A percentile compares a stretch with the other conserved stretches of the same genome.
Conservation (phyloP, 92 coral and sea anemone genomes). For the Diadumene lineata region DNA sequence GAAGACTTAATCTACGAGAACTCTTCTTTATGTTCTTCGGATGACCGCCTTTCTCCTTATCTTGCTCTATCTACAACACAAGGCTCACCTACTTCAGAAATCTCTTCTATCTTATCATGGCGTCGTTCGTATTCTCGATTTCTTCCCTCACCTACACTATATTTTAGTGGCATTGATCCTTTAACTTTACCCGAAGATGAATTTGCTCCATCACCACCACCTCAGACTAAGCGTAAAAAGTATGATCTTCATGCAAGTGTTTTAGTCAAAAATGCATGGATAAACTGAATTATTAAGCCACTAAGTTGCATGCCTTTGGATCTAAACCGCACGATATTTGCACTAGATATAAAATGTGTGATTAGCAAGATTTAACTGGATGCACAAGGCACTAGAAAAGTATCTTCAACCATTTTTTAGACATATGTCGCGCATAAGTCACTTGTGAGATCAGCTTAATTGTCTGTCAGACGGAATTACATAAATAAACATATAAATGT, state of each 20-base stretch:
- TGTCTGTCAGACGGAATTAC: no score
- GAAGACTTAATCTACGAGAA: slow-evolving; percentile 3
- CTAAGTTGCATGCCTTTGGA: neutral
- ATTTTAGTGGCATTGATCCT: slow-evolving; percentile 30
- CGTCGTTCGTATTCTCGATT: slow-evolving; percentile 33
- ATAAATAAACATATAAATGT: no score
- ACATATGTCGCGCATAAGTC: no score
- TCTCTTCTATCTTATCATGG: slow-evolving; percentile 22
- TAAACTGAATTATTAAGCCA: no score
- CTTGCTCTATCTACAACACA: slow-evolving; percentile 13
- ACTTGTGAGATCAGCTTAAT: no score
- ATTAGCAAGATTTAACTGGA: neutral
- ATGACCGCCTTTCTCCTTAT: slow-evolving; percentile 18
- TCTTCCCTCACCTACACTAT: slow-evolving; percentile 39
- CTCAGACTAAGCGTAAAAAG: slow-evolving; percentile 3
- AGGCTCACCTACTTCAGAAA: slow-evolving; percentile 7
- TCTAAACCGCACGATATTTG: neutral
- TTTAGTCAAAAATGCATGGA: neutral
- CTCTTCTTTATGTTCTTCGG: slow-evolving; percentile 29
- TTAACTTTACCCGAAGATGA: slow-evolving; percentile 31
- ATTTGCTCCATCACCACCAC: slow-evolving; percentile 10
- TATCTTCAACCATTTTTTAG: no score
- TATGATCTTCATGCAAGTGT: slow-evolving; percentile 1
- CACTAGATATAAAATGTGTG: neutral
- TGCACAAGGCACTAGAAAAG: neutral